Conservation (phyloP, 2,797 vertebrate genomes). For the Eremophila alpestris region DNA sequence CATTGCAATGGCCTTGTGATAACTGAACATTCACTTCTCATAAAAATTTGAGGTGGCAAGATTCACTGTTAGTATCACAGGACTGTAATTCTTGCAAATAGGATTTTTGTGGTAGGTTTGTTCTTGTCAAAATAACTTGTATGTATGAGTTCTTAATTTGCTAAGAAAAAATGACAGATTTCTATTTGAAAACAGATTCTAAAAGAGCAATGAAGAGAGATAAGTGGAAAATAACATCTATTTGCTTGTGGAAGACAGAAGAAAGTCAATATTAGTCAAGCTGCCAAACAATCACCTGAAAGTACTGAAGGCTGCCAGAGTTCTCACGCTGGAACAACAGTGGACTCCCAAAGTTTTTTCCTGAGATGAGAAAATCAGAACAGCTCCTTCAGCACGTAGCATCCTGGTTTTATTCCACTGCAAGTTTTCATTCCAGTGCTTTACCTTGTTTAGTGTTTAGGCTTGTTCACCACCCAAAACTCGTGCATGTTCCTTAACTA, state of each 20-base stretch:
- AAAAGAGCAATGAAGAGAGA: neutral
- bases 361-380: neutral
- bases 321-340: neutral
- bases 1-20: neutral
- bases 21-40: neutral
- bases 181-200: neutral
- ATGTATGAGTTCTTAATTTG: neutral
- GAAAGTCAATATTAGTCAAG: neutral
- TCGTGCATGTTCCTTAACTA: neutral
- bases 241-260: neutral
- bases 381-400: neutral
- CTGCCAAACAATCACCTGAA: neutral
- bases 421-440: neutral
- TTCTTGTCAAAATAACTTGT: neutral
- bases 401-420: neutral
- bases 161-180: neutral
- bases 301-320: neutral
- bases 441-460: neutral
- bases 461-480: neutral
- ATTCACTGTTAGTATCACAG: neutral
- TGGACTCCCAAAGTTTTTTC: neutral
- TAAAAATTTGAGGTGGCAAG: neutral
- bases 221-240: neutral
- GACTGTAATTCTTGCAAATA: neutral
- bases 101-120: neutral